These are phyloP conservation scores for Lethenteron camtschaticum DNA, from an alignment of 2,113 vertebrate species.

Conservation along the genomic window DNA sequence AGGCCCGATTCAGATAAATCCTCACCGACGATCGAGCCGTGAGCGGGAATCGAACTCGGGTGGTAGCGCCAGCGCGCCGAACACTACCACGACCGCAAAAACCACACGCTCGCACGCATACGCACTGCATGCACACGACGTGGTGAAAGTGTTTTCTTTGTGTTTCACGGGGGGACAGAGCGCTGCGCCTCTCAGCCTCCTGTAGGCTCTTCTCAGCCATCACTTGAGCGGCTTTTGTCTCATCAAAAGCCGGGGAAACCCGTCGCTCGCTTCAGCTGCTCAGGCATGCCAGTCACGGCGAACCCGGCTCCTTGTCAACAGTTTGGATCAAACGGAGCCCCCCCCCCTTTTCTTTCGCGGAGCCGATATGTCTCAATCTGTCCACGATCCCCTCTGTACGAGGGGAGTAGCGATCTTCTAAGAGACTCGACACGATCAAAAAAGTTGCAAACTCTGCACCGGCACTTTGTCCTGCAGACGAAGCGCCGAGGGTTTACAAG, in stretches of 20 bases:
- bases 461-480: no score
- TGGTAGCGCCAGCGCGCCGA: no score
- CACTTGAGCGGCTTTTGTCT: slow-evolving; percentile 5
- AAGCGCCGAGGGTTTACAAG: no score
- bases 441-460: no score
- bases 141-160: slow-evolving; percentile 6
- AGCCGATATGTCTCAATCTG: slow-evolving; percentile 6
- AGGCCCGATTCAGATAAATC: no score
- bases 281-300: slow-evolving; percentile 2
- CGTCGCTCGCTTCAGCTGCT: slow-evolving; percentile 6
- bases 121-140: background rate
- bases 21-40: no score
- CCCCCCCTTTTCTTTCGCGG: background rate
- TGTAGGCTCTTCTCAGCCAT: slow-evolving; percentile 4
- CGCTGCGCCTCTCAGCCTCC: background rate
- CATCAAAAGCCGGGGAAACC: slow-evolving; percentile 1
- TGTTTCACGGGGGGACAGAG: background rate
- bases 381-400: background rate
- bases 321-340: background rate
- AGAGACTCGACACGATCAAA: no score
- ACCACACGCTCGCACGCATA: no score
- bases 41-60: no score
- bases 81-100: no score
- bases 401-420: no score
- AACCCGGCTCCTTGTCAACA: slow-evolving; percentile 3